Conservation (phyloP, 2,113 vertebrate species). For the Manacus vitellinus region DNA sequence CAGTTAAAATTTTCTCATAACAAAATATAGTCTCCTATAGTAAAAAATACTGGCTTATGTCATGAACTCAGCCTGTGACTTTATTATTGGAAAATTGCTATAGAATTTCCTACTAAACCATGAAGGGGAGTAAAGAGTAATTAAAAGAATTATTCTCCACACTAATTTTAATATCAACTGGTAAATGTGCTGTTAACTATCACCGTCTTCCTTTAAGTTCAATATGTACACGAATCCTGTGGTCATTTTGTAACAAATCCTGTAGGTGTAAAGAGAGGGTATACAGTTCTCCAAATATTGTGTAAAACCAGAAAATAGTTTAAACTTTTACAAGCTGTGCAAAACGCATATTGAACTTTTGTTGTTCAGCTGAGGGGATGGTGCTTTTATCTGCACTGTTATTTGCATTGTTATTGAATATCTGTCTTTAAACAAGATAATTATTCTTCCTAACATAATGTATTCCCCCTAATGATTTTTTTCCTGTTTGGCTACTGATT, state of each 20-base stretch:
- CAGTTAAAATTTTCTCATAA: not conserved
- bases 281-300: not conserved
- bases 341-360: not conserved
- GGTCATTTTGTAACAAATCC: not conserved
- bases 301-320: not conserved
- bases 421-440: not conserved
- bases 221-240: not conserved
- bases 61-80: not conserved
- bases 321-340: not conserved
- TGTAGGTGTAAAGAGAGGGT: not conserved
- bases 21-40: not conserved
- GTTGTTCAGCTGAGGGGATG: not conserved
- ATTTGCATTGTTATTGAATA: not conserved
- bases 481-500: not conserved
- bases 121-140: not conserved
- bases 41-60: not conserved
- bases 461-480: not conserved
- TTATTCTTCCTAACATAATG: not conserved
- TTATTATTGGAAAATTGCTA: not conserved
- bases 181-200: not conserved
- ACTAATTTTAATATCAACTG: not conserved
- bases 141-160: not conserved
- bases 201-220: not conserved
- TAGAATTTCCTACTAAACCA: not conserved
- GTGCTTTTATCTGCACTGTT: not conserved